Evolutionary conservation across 2,888 invertebrate genomes (phyloP).

Genomic region (Patella ulyssiponensis): DNA sequence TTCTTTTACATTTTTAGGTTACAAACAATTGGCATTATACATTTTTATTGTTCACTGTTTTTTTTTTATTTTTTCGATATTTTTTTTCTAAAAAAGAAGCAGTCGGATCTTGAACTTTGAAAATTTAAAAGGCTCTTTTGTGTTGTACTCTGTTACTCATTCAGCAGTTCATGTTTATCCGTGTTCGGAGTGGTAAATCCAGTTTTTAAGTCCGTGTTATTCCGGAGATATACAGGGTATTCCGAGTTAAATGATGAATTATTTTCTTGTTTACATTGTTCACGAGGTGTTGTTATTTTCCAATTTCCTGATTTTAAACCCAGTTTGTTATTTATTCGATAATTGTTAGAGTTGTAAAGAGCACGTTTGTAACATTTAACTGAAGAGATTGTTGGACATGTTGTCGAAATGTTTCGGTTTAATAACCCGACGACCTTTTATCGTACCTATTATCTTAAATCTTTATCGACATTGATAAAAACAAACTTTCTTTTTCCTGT

Average conservation of each 20-base stretch:
- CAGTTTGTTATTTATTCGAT: constrained; percentile 9
- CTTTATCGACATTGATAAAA: too few species aligned
- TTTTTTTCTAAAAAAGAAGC: too few species aligned
- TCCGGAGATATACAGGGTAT: not conserved
- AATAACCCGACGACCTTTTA: not conserved
- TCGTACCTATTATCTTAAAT: not conserved
- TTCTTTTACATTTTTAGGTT: too few species aligned
- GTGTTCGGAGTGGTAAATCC: not conserved
- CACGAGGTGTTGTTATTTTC: constrained; percentile 12
- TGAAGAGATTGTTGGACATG: not conserved
- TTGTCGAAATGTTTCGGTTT: not conserved
- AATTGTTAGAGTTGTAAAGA: not conserved
- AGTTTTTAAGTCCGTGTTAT: not conserved
- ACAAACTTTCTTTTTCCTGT: too few species aligned
- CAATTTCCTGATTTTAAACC: not conserved
- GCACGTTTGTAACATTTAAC: constrained; percentile 12
- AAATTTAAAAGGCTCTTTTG: too few species aligned
- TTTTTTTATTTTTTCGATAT: too few species aligned
- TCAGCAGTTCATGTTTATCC: not conserved
- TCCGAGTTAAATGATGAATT: not conserved
- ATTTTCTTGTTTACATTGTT: constrained; percentile 12
- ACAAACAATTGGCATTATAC: too few species aligned
- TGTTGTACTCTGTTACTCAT: too few species aligned
- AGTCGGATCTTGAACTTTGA: too few species aligned
- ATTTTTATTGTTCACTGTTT: too few species aligned